Percentiles rank a stretch among this genome's conserved stretches.
Evolutionary conservation across 2,113 vertebrate species (phyloP).

Genomic region (Baryphthengus martii): DNA sequence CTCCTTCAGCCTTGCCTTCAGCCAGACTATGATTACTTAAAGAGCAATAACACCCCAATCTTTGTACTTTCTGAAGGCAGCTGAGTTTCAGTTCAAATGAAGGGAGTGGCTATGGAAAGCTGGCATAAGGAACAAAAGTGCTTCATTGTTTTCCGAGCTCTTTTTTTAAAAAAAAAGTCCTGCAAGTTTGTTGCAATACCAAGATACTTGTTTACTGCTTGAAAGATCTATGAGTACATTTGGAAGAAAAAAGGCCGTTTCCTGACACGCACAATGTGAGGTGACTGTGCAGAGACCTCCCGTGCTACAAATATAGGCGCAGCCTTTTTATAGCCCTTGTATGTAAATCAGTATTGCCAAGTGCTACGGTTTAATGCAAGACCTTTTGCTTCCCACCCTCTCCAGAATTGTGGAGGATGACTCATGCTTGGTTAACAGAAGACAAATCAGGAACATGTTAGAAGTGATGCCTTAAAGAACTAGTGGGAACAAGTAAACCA

Average conservation of each 20-base stretch:
- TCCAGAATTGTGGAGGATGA: neutral
- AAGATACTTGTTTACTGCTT: neutral
- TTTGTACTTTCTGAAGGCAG: neutral
- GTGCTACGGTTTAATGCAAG: neutral
- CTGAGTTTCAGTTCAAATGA: neutral
- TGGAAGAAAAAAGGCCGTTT: neutral
- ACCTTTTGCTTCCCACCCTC: neutral
- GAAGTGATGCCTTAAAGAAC: neutral
- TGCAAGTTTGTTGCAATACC: neutral
- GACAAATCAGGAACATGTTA: neutral
- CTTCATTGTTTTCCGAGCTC: constrained; percentile 22
- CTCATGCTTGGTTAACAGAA: neutral
- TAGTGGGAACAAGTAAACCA: neutral
- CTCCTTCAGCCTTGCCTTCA: neutral
- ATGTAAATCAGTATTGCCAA: neutral
- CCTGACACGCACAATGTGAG: neutral
- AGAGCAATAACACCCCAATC: neutral
- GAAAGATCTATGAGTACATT: neutral
- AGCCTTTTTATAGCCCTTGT: neutral
- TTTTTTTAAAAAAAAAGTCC: neutral
- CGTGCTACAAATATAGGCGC: neutral
- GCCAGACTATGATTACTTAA: neutral
- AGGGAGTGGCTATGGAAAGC: constrained; percentile 29
- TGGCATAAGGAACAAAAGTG: neutral
- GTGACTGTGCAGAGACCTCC: neutral